Conservation (phyloP, 2,888 invertebrate genomes). For the Phyto melanocephala region DNA sequence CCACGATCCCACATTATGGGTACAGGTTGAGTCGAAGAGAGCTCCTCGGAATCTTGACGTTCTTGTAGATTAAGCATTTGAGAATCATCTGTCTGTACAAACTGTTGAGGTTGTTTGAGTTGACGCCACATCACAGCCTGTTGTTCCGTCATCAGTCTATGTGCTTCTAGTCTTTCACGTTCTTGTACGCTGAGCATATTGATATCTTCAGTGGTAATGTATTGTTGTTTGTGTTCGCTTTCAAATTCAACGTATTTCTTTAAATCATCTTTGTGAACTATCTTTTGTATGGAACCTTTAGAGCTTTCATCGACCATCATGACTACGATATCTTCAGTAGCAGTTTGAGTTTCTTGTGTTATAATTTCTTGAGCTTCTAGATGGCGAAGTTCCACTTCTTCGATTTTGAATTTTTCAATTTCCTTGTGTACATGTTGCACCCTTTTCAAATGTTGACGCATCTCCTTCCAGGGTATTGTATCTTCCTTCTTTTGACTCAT, state of each 20-base stretch:
- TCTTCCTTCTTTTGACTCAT: slow-evolving; percentile 74
- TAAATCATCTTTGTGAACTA: slow-evolving; percentile 73
- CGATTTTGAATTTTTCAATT: slow-evolving; percentile 78
- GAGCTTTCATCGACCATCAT: slow-evolving; percentile 79
- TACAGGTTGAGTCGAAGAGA: slow-evolving; percentile 72
- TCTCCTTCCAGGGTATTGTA: slow-evolving; percentile 77
- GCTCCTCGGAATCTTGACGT: slow-evolving; percentile 72
- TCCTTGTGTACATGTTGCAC: slow-evolving; percentile 78
- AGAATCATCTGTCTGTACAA: slow-evolving; percentile 72
- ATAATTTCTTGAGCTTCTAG: slow-evolving; percentile 71
- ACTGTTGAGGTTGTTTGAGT: slow-evolving; percentile 71
- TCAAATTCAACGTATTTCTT: slow-evolving; percentile 71
- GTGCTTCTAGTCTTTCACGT: slow-evolving; percentile 75
- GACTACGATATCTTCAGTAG: slow-evolving; percentile 82
- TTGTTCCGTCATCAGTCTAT: slow-evolving; percentile 73
- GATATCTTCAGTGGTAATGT: slow-evolving; percentile 74
- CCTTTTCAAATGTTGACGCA: slow-evolving; percentile 77
- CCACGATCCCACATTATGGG: slow-evolving; percentile 78
- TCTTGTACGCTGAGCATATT: slow-evolving; percentile 77
- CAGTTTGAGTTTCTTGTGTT: slow-evolving; percentile 80
- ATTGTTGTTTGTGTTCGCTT: slow-evolving; percentile 72
- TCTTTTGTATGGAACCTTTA: slow-evolving; percentile 74
- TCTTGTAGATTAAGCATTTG: slow-evolving; percentile 70
- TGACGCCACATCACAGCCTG: slow-evolving; percentile 78
- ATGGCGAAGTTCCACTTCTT: slow-evolving; percentile 79